These are phyloP conservation scores for Pogonocichla stellata DNA, from an alignment of 2,113 vertebrate species.

Conservation along the genomic window DNA sequence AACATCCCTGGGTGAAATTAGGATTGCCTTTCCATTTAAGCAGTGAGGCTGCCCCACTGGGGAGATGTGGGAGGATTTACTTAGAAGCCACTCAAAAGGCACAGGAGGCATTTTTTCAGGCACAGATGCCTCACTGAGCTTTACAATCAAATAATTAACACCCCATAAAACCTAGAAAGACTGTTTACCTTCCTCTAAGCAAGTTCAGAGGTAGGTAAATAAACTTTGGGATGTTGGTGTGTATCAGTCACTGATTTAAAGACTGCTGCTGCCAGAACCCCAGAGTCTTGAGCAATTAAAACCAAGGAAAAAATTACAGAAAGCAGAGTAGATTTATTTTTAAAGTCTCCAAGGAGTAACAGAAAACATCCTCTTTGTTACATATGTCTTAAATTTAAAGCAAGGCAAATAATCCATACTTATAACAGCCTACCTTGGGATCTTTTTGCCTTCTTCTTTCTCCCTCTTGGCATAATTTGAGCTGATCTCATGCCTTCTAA, in stretches of 20 bases:
- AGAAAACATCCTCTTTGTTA: not conserved
- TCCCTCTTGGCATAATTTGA: constrained; percentile 20
- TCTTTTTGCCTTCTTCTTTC: not conserved
- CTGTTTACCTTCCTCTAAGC: not conserved
- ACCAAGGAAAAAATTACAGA: not conserved
- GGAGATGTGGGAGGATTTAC: not conserved
- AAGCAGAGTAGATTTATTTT: not conserved
- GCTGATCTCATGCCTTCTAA: constrained; percentile 5
- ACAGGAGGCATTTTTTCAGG: not conserved
- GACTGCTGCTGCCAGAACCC: not conserved
- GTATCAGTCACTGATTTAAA: not conserved
- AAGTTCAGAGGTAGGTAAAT: not conserved
- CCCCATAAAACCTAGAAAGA: not conserved
- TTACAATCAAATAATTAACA: not conserved
- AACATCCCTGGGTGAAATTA: not conserved
- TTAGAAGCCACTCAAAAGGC: not conserved
- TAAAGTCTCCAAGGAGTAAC: not conserved
- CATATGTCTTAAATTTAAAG: constrained; percentile 6
- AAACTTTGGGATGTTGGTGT: not conserved
- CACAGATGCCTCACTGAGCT: not conserved
- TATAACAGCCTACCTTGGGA: not conserved
- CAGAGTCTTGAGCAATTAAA: not conserved
- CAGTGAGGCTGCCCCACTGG: not conserved
- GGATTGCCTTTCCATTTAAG: not conserved
- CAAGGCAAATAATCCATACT: not conserved